A percentile compares a stretch with the other conserved stretches of the same genome.
Conservation (phyloP, 1,140 invertebrate species). For the Drosophila arizonae region DNA sequence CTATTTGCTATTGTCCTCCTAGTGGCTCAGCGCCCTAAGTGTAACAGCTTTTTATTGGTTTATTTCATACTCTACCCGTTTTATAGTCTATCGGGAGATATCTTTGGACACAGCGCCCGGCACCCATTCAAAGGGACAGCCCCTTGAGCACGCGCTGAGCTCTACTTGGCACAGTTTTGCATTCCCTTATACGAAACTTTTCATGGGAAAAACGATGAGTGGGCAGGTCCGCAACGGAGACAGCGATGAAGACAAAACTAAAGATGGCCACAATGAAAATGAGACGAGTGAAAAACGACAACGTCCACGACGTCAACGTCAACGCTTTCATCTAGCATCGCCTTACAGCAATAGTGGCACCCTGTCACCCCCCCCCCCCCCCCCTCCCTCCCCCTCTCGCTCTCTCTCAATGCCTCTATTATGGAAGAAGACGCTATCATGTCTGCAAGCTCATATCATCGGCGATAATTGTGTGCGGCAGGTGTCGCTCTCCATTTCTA, state of each 20-base stretch:
- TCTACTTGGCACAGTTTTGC: constrained; percentile 41
- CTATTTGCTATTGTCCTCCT: no score
- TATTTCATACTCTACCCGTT: background rate
- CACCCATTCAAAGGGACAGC: no score
- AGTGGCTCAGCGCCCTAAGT: background rate
- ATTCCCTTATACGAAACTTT: constrained; percentile 49
- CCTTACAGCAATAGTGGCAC: constrained; percentile 42
- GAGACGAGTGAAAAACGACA: background rate
- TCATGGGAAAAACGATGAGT: constrained; percentile 48
- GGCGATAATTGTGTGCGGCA: background rate
- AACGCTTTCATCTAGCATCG: constrained; percentile 73
- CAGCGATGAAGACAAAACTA: background rate
- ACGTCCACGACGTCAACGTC: background rate
- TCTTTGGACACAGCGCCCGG: background rate
- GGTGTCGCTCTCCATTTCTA: constrained; percentile 14
- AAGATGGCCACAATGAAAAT: constrained; percentile 3
- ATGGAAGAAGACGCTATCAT: constrained; percentile 6
- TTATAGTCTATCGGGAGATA: background rate
- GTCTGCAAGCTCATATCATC: constrained; percentile 33
- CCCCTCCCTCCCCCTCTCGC: no score
- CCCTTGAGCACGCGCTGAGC: constrained; percentile 28
- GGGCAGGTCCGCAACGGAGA: background rate
- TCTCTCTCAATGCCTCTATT: no score
- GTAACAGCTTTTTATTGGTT: background rate
- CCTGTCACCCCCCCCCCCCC: background rate